Percentiles rank a stretch among this genome's conserved stretches.
Evolutionary conservation across 2,797 vertebrate species (phyloP).

Genomic region (Buphagus erythrorhynchus): DNA sequence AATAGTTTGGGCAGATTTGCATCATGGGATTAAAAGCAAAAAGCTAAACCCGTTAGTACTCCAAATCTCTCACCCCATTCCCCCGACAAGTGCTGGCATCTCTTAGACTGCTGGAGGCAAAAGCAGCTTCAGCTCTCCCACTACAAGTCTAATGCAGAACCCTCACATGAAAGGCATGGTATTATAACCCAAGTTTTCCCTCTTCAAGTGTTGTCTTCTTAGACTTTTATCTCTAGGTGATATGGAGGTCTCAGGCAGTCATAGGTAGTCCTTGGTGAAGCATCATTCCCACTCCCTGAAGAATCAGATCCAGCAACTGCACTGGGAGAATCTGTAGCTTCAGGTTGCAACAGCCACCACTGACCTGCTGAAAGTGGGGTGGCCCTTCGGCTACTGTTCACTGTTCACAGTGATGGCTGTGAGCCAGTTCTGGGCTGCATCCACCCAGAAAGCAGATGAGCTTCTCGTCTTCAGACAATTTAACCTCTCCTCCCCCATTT

Average conservation of each 20-base stretch:
- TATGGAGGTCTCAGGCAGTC: neutral
- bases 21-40: neutral
- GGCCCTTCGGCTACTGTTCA: neutral
- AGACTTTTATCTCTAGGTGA: neutral
- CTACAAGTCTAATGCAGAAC: neutral
- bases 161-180: neutral
- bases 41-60: neutral
- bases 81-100: neutral
- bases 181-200: neutral
- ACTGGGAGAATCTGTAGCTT: neutral
- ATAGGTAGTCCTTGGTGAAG: neutral
- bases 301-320: neutral
- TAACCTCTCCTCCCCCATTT: neutral
- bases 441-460: neutral
- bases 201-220: neutral
- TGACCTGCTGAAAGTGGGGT: neutral
- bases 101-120: neutral
- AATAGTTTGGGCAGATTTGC: neutral
- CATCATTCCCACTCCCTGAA: neutral
- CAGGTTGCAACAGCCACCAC: neutral
- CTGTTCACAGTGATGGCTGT: neutral
- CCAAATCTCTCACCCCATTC: neutral
- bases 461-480: neutral
- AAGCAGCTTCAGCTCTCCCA: neutral
- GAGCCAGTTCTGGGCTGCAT: neutral